These are phyloP conservation scores for Spodoptera frugiperda DNA, from an alignment of 1,140 invertebrate genomes.

Conservation along the genomic window DNA sequence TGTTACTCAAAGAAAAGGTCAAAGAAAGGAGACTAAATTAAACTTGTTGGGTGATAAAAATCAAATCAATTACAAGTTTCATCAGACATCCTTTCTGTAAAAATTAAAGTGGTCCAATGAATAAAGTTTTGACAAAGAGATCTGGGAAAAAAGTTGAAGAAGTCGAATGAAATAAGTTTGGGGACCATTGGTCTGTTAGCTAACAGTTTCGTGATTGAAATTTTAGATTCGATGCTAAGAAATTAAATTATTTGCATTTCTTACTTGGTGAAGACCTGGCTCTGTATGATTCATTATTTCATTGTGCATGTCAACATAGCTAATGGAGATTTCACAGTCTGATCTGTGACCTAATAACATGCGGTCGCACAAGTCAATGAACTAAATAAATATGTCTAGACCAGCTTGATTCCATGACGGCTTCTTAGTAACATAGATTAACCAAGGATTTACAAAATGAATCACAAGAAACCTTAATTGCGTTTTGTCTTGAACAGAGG, in stretches of 20 bases:
- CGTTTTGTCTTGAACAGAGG: too few species aligned
- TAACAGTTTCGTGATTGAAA: slow-evolving; percentile 44
- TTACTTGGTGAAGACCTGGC: background rate
- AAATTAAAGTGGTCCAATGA: slow-evolving; percentile 31
- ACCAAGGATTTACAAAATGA: background rate
- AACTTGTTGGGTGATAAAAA: slow-evolving; percentile 19
- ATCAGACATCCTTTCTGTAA: slow-evolving; percentile 24
- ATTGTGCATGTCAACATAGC: slow-evolving; percentile 16
- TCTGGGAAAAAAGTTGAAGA: slow-evolving; percentile 27
- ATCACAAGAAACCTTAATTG: too few species aligned
- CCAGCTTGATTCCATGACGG: background rate
- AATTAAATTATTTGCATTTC: slow-evolving; percentile 26
- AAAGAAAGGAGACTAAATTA: slow-evolving; percentile 1
- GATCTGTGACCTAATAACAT: too few species aligned
- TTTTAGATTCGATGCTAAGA: slow-evolving; percentile 36
- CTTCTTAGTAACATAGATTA: background rate
- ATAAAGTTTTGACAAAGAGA: slow-evolving; percentile 38
- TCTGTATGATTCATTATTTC: slow-evolving; percentile 1
- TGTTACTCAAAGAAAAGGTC: background rate
- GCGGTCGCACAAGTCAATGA: too few species aligned
- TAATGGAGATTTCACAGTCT: background rate
- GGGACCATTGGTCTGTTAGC: slow-evolving; percentile 26
- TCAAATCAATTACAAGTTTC: slow-evolving; percentile 35
- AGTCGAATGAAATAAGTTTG: slow-evolving; percentile 38
- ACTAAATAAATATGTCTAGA: background rate